Base-by-base conservation (phyloP, 2,888 invertebrate species). In the Eustalomyia histrio region DNA sequence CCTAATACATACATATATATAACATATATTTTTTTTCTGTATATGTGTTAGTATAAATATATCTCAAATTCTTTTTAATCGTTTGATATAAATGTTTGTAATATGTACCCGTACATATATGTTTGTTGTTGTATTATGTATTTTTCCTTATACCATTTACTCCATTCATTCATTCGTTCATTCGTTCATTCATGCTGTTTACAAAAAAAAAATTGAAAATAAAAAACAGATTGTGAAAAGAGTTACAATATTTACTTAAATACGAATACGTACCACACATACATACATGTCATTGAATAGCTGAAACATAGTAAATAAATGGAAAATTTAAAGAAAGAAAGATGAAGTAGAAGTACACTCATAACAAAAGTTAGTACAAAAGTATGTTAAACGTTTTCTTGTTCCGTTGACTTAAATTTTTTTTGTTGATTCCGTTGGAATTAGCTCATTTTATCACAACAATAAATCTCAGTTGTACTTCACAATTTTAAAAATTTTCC, bases 221-320 rank as follows among this genome's bases (percentile, higher is more conserved):
- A 16, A 57, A 79, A 14, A 55, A 29, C 63, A 76, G 58, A 58
- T 73, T 71, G 43, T 65, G 18, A 52, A 68, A 75, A 81, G 71
- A 78, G 71, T 78, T 81, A 75, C 81, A 81, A 81, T 81, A 81
- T 81, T 78, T 81, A 75, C 75, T 81, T 71, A 67, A 75, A 74
- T 71, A 78, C 74, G 74, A 75, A 72, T 60, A 60, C 55, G 35
- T 67, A 55, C 21, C 24, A 60, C 33, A 29, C 67, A 60, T 52
- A 16, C 67, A 74, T 69, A 65, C 65, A 80, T 73, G 78, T 75
- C 76, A 78, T 75, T 81, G 74, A 81, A 81, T 71, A 75, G 64
- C 74, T 75, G n/a, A 55, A 71, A 75, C 47, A 65, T 53, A 67
- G 78, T 78, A 67, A 79, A 79, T 79, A 79, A 57, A 72, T 79